phyloP scores from a whole-genome alignment of 2,888 invertebrate species.

The Seira musarum region DNA sequence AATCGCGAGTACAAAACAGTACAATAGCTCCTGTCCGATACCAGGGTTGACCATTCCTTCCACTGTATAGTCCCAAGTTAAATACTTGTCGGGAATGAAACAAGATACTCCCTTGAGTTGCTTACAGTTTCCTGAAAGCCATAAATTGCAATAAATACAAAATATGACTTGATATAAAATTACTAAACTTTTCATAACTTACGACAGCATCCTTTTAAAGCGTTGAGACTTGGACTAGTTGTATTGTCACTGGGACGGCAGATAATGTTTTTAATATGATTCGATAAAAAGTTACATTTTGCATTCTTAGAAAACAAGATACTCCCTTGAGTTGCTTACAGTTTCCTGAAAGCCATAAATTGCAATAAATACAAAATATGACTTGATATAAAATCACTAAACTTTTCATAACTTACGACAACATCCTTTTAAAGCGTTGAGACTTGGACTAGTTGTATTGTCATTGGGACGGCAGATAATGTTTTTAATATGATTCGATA shows the following conservation, averaged over 20 bases:
- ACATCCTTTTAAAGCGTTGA: not conserved
- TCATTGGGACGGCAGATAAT: no score
- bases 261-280: not conserved
- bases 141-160: no score
- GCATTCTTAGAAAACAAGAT: constrained; percentile 27
- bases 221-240: no score
- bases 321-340: not conserved
- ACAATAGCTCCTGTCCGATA: constrained; percentile 34
- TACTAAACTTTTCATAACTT: not conserved
- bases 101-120: not conserved
- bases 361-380: no score
- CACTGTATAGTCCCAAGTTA: not conserved
- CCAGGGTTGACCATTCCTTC: constrained; percentile 1
- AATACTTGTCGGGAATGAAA: not conserved
- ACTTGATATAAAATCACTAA: no score
- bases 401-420: constrained; percentile 19
- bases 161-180: no score
- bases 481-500: not conserved
- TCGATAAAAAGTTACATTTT: constrained; percentile 41
- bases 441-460: no score
- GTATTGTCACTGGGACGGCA: no score
- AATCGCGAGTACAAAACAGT: not conserved
- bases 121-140: not conserved
- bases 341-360: not conserved
- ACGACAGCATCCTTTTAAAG: constrained; percentile 13